Evolutionary conservation across 2,113 vertebrate genomes (phyloP).

Genomic region (Campylorhamphus procurvoides): DNA sequence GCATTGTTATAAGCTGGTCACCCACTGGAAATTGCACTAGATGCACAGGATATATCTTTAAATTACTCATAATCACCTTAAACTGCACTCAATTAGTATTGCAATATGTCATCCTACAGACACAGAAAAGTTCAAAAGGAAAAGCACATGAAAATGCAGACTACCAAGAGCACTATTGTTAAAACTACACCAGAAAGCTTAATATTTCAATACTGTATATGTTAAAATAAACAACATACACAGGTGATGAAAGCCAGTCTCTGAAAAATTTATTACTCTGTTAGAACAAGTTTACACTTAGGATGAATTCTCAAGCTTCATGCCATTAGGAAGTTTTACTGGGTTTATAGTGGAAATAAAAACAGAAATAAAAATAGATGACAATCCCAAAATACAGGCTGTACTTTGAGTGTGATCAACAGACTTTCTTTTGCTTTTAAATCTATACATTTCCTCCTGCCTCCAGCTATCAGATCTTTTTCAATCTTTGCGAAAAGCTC

Average conservation of each 20-base stretch:
- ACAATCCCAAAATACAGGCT: constrained; percentile 71
- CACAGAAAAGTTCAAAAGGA: constrained; percentile 49
- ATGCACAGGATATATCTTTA: constrained; percentile 41
- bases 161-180: constrained; percentile 56
- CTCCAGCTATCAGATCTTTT: constrained; percentile 1
- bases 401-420: constrained; percentile 53
- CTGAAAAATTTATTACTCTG: constrained; percentile 79
- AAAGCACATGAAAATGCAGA: constrained; percentile 46
- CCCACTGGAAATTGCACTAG: neutral
- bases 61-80: constrained; percentile 57
- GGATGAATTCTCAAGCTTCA: constrained; percentile 72
- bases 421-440: neutral
- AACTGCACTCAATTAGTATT: constrained; percentile 33
- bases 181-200: constrained; percentile 63
- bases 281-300: constrained; percentile 76
- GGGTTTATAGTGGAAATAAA: constrained; percentile 76
- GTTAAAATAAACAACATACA: constrained; percentile 71
- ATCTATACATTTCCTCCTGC: constrained; percentile 8
- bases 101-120: constrained; percentile 34
- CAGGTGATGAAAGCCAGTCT: constrained; percentile 76
- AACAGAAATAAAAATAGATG: constrained; percentile 81
- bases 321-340: constrained; percentile 76
- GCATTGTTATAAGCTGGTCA: neutral
- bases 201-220: constrained; percentile 68
- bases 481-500: neutral